Base-by-base conservation (phyloP, 2,888 invertebrate genomes). In the Chrysina gloriosa region DNA sequence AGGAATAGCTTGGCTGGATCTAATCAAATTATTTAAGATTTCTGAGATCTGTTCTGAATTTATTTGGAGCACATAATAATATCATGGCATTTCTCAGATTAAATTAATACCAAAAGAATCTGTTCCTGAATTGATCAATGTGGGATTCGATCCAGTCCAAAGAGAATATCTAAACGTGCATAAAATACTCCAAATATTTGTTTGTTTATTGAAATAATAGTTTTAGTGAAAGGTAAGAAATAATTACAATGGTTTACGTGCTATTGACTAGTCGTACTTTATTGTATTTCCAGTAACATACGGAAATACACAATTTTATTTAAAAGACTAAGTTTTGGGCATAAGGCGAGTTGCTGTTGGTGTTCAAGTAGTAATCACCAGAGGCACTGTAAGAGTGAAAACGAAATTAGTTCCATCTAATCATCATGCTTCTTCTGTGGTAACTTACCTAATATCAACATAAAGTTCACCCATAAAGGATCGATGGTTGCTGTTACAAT, bases 361-460 rank as follows among this genome's bases (percentile, higher is more conserved):
- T 79, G 0, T 76, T 75, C 4, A 83, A 77, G 66, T 76, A 82
- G 70, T 74, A 84, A 31, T 78, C 75, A 3, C 84, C 84, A 2
- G 67, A 70, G 3, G 77, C 78, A 6, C 76, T 66, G 1, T 31
- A 68, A 65, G 34, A 48, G 65, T 16, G 47, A 65, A 19, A 39
- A 66, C 25, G 29, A 14, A 45, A 31, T 50, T 58, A 48, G 52
- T 16, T 31, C 21, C 39, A 23, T 16, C 5, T 29, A n/a, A 27
- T 25, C 16, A 47, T 19, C 19, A 67, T 27, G 25, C 5, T 23
- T 23, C 19, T 16, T 34, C 47, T 6, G 11, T 25, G 27, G 48
- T 9, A 14, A 70, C 47, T 65, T 72, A 73, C 70, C 47, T 58
- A 45, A 23, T 61, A 61, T 76, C 73, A 16, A 75, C 29, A 14